phyloP scores from a whole-genome alignment of 2,888 invertebrate species.

The Dioctria rufipes region DNA sequence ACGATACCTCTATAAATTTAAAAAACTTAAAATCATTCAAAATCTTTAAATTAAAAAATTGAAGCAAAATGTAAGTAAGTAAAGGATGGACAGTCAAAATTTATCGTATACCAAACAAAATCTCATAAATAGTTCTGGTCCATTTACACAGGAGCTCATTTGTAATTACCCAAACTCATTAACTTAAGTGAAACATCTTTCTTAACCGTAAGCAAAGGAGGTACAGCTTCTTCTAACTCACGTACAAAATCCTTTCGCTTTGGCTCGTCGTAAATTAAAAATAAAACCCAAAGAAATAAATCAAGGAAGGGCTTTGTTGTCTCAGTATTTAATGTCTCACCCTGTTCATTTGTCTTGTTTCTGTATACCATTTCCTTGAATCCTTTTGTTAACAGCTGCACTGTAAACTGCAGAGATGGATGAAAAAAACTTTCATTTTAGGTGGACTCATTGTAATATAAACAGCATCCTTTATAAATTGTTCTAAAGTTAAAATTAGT shows the following conservation, averaged over 20 bases:
- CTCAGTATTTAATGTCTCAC: background rate
- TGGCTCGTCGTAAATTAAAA: constrained; percentile 18
- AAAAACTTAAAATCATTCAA: too few relatives aligned
- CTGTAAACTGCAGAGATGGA: too few relatives aligned
- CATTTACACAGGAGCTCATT: background rate
- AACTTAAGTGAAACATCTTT: constrained; percentile 13
- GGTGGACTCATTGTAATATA: too few relatives aligned
- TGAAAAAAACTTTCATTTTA: too few relatives aligned
- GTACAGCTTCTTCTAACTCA: background rate
- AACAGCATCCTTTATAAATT: too few relatives aligned
- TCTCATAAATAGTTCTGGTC: background rate
- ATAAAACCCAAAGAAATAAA: background rate
- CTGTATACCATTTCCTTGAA: background rate
- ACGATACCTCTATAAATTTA: too few relatives aligned
- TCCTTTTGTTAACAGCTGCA: too few relatives aligned
- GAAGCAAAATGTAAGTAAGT: too few relatives aligned
- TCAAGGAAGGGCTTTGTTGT: constrained; percentile 15
- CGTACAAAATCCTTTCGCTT: background rate
- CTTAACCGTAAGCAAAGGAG: background rate
- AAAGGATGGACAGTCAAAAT: too few relatives aligned
- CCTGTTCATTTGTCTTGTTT: background rate
- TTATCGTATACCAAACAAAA: background rate
- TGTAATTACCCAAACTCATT: constrained; percentile 18
- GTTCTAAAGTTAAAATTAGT: too few relatives aligned
- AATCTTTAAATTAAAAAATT: too few relatives aligned